These are phyloP conservation scores for Coleophora flavipennella DNA, from an alignment of 2,888 invertebrate species.

Conservation along the genomic window DNA sequence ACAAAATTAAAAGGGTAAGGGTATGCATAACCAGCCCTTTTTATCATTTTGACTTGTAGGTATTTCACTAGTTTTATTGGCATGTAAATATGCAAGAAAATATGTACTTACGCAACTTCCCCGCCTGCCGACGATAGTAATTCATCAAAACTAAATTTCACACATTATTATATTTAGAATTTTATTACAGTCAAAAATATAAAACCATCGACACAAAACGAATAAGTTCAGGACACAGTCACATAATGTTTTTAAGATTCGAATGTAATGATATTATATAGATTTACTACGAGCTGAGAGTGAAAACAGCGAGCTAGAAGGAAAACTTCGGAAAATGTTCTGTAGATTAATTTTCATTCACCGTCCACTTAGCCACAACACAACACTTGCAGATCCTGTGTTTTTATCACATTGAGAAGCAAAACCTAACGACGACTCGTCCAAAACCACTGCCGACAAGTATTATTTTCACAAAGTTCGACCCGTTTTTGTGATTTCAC, in stretches of 20 bases:
- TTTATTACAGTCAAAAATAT: conserved; percentile 57
- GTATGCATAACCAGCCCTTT: too few species aligned
- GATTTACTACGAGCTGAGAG: conserved; percentile 24
- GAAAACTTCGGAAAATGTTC: conserved; percentile 29
- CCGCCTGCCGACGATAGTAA: conserved; percentile 35
- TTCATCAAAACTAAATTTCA: conserved; percentile 44
- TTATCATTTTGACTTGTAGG: too few species aligned
- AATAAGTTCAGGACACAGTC: conserved; percentile 30
- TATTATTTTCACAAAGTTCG: conserved; percentile 51
- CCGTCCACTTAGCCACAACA: conserved; percentile 16
- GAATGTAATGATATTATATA: conserved; percentile 29
- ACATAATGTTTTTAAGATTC: conserved; percentile 28
- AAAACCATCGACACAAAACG: conserved; percentile 40
- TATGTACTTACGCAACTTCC: conserved; percentile 60
- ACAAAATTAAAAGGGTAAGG: too few species aligned
- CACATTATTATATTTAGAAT: conserved; percentile 42
- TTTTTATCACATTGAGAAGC: conserved; percentile 36
- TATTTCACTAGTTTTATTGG: too few species aligned
- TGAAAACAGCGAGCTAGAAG: conserved; percentile 21
- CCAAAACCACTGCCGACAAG: conserved; percentile 39
- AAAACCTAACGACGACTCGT: conserved; percentile 37
- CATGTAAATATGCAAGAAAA: conserved; percentile 5
- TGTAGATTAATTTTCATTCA: conserved; percentile 23
- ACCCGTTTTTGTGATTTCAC: conserved; percentile 53
- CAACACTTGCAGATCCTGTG: conserved; percentile 24